These are phyloP conservation scores for Bettongia penicillata DNA, from an alignment of 2,113 vertebrate species.

Conservation along the genomic window DNA sequence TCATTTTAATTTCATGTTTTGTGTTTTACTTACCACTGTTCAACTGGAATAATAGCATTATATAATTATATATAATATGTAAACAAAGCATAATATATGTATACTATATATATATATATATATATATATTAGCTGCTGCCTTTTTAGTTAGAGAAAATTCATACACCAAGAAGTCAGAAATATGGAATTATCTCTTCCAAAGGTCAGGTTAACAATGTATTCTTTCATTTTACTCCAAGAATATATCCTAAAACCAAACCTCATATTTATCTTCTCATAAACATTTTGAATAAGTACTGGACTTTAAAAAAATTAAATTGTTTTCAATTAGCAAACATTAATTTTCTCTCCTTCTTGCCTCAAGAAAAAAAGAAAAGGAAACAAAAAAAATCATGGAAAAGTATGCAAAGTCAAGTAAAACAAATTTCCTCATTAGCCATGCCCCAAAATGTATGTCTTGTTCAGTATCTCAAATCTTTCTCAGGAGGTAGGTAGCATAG, in stretches of 20 bases:
- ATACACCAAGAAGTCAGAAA: not conserved
- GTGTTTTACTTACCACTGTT: not conserved
- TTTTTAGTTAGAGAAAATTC: not conserved
- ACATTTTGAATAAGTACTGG: not conserved
- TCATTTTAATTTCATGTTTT: not conserved
- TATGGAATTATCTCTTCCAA: not conserved
- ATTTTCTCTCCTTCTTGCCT: not conserved
- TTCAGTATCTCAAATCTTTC: not conserved
- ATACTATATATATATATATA: too few relatives aligned
- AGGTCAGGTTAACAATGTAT: not conserved
- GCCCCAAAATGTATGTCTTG: not conserved
- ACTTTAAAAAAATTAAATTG: not conserved
- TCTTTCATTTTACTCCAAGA: not conserved
- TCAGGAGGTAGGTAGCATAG: not conserved
- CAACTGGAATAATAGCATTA: not conserved
- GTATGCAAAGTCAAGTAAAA: not conserved
- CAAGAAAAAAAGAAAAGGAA: not conserved
- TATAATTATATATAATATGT: too few relatives aligned
- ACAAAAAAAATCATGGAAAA: not conserved
- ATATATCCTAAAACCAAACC: not conserved
- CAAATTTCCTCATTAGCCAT: not conserved
- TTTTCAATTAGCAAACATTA: not conserved
- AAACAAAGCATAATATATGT: too few relatives aligned
- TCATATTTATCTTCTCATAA: not conserved
- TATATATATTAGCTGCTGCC: too few relatives aligned